Conservation (phyloP, 2,113 vertebrate genomes). For the Mirounga angustirostris region DNA sequence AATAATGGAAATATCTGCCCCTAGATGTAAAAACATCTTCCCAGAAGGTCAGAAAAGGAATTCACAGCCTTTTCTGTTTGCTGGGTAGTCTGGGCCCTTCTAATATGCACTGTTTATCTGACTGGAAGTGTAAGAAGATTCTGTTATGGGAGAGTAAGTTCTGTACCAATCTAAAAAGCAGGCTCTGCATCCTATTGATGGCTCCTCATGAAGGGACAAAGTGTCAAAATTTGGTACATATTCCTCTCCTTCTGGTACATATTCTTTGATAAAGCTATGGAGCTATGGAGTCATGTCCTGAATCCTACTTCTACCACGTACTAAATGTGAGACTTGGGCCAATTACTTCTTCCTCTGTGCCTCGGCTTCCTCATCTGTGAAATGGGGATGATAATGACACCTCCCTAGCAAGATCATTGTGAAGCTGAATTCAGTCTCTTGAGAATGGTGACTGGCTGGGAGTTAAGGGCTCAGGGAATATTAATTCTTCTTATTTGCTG, state of each 20-base stretch:
- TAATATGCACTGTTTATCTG: background rate
- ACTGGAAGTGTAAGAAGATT: background rate
- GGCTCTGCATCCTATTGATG: background rate
- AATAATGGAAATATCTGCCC: constrained; percentile 40
- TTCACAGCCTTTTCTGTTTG: background rate
- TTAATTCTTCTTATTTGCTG: background rate
- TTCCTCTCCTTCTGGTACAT: background rate
- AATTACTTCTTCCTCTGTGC: constrained; percentile 31
- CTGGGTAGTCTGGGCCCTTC: background rate
- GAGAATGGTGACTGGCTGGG: background rate
- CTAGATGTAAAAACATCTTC: background rate
- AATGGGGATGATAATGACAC: background rate
- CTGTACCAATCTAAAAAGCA: background rate
- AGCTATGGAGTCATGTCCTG: background rate
- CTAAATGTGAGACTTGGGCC: constrained; percentile 66
- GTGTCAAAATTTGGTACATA: background rate
- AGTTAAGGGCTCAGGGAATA: background rate
- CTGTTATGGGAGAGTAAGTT: background rate
- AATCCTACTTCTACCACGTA: constrained; percentile 46
- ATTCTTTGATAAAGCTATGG: background rate
- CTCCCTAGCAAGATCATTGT: background rate
- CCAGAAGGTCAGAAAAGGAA: background rate
- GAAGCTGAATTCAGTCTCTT: background rate
- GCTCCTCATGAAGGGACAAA: background rate
- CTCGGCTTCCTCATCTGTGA: constrained; percentile 65